Evolutionary conservation across 2,888 invertebrate genomes (phyloP).

Genomic region (Nysson spinosus): DNA sequence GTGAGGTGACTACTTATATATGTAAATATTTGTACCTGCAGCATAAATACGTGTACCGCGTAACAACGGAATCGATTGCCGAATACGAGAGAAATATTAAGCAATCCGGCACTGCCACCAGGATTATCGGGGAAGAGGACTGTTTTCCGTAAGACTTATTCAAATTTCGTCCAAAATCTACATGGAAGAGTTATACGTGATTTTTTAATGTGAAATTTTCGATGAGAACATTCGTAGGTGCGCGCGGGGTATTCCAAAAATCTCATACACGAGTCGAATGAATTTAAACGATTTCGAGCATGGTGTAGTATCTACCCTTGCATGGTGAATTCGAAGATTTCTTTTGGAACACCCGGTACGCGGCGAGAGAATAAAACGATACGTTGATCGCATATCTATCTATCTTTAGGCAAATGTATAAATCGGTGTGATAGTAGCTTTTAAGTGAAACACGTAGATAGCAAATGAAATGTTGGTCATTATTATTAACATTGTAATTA

Average conservation of each 20-base stretch:
- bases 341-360: too few relatives aligned
- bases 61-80: conserved; percentile 11
- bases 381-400: conserved; percentile 58
- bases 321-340: too few relatives aligned
- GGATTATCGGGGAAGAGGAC: neutral
- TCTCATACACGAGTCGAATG: too few relatives aligned
- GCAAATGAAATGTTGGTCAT: conserved; percentile 67
- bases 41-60: conserved; percentile 43
- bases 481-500: conserved; percentile 55
- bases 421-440: conserved; percentile 77
- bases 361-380: conserved; percentile 10
- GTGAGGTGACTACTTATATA: conserved; percentile 48
- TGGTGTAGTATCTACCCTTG: too few relatives aligned
- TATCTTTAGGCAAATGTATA: conserved; percentile 71
- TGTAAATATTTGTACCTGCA: conserved; percentile 71
- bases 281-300: too few relatives aligned
- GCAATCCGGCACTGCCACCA: neutral
- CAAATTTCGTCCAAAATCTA: conserved; percentile 27
- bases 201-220: conserved; percentile 4
- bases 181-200: neutral
- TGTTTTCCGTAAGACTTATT: neutral
- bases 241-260: neutral
- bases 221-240: conserved; percentile 7
- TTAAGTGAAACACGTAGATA: conserved; percentile 71
- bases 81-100: neutral